Conservation (phyloP, 2,888 invertebrate genomes). For the Gastracanthus pulcherrimus region DNA sequence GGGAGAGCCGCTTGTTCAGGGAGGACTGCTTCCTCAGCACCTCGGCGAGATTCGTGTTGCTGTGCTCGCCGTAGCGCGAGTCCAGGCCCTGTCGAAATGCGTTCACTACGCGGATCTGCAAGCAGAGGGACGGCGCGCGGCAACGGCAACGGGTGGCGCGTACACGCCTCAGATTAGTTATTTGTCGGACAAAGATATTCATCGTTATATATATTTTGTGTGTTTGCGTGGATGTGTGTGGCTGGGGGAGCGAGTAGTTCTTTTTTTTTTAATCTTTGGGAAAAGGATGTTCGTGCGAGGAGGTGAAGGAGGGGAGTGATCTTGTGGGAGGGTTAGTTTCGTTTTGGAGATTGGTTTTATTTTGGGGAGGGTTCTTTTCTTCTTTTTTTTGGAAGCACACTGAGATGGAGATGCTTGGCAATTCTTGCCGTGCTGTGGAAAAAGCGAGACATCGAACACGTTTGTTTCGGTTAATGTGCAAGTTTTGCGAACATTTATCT, state of each 20-base stretch:
- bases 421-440: slow-evolving; percentile 9
- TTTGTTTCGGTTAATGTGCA: neutral
- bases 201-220: neutral
- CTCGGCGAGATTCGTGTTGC: slow-evolving; percentile 94
- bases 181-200: neutral
- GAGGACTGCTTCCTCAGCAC: slow-evolving; percentile 96
- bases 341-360: neutral
- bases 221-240: slow-evolving; percentile 11
- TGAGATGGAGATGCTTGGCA: neutral
- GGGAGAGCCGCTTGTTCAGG: slow-evolving; percentile 93
- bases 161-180: slow-evolving; percentile 54
- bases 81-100: slow-evolving; percentile 99
- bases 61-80: slow-evolving; percentile 85
- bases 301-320: no score
- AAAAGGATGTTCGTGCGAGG: neutral
- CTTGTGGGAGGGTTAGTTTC: neutral
- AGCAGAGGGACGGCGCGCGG: slow-evolving; percentile 64
- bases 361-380: neutral
- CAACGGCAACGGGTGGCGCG: no score
- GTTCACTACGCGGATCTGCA: slow-evolving; percentile 99
- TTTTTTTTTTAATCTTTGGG: neutral
- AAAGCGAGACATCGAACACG: neutral
- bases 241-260: neutral
- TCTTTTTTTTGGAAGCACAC: slow-evolving; percentile 9
- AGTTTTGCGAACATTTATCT: no score